A percentile compares a stretch with the other conserved stretches of the same genome.
These are phyloP conservation scores for Calidris pygmaea DNA, from an alignment of 2,113 vertebrate species.

Conservation along the genomic window DNA sequence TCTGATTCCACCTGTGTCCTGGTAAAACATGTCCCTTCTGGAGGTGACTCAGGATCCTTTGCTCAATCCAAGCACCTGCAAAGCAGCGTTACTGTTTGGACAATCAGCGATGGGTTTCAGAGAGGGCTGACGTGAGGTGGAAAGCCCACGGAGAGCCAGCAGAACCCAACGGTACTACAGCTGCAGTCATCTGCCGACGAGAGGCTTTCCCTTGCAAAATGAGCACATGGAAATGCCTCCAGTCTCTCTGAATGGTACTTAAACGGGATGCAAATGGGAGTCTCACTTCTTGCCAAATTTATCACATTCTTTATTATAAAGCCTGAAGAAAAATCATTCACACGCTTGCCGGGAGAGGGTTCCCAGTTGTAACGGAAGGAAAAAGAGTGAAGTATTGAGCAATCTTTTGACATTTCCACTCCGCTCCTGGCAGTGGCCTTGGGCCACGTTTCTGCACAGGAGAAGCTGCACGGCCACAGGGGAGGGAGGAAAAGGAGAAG, in stretches of 20 bases:
- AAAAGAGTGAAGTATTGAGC: slow-evolving; percentile 17
- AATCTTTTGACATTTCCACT: slow-evolving; percentile 8
- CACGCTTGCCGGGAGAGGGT: neutral
- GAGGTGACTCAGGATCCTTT: neutral
- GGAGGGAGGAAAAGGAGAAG: neutral
- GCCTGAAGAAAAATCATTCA: slow-evolving; percentile 10
- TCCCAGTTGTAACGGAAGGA: slow-evolving; percentile 30
- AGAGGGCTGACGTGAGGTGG: neutral
- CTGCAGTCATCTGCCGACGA: neutral
- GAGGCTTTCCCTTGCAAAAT: neutral
- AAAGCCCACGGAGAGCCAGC: neutral
- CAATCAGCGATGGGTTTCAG: neutral
- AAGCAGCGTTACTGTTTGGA: neutral
- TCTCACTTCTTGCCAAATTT: slow-evolving; percentile 30
- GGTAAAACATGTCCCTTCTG: neutral
- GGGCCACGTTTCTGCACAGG: neutral
- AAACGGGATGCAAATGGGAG: slow-evolving; percentile 9
- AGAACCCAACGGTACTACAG: neutral
- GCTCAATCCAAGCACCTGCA: neutral
- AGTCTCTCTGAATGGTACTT: slow-evolving; percentile 4
- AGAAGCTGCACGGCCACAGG: neutral
- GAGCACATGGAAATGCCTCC: slow-evolving; percentile 27
- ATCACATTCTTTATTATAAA: slow-evolving; percentile 10
- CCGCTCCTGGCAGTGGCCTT: neutral
- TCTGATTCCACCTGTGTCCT: slow-evolving; percentile 13